phyloP scores from a whole-genome alignment of 2,888 invertebrate species.

The Nemotelus nigrinus region DNA sequence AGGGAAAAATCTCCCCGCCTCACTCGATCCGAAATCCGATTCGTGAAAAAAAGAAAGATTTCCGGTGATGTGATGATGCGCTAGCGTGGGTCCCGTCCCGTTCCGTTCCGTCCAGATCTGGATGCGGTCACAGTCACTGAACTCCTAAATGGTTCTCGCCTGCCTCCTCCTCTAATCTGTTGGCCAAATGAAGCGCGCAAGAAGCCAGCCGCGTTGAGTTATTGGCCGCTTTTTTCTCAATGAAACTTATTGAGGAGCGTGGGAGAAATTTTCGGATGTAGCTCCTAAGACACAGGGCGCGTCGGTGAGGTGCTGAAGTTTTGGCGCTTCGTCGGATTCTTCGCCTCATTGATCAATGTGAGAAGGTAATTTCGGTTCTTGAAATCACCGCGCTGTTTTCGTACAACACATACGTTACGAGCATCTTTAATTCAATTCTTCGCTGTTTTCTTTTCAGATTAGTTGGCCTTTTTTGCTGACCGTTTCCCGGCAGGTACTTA shows the following conservation, averaged over 20 bases:
- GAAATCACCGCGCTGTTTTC: background rate
- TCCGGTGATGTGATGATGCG: conserved; percentile 45
- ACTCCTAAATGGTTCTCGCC: conserved; percentile 43
- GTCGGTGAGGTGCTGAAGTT: conserved; percentile 16
- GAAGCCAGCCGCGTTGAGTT: conserved; percentile 11
- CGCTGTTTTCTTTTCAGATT: background rate
- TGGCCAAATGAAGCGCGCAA: background rate
- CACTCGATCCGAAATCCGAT: conserved; percentile 28
- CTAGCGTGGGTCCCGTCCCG: conserved; percentile 20
- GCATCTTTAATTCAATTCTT: conserved; percentile 34
- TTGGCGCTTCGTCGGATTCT: conserved; percentile 35
- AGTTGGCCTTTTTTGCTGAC: background rate
- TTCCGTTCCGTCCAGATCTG: conserved; percentile 37
- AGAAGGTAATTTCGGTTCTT: conserved; percentile 35
- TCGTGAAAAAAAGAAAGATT: conserved; percentile 44
- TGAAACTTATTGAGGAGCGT: conserved; percentile 48
- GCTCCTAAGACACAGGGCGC: conserved; percentile 9
- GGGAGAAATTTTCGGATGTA: conserved; percentile 47
- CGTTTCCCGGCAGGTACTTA: conserved; percentile 21
- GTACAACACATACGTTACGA: background rate
- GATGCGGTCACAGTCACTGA: conserved; percentile 48
- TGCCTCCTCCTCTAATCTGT: background rate
- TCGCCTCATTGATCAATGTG: conserved; percentile 39
- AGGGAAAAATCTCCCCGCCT: conserved; percentile 40
- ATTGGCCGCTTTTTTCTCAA: conserved; percentile 43